A percentile compares a stretch with the other conserved stretches of the same genome.
Evolutionary conservation across 2,797 vertebrate species (phyloP).

Genomic region (Peromyscus aztecus): DNA sequence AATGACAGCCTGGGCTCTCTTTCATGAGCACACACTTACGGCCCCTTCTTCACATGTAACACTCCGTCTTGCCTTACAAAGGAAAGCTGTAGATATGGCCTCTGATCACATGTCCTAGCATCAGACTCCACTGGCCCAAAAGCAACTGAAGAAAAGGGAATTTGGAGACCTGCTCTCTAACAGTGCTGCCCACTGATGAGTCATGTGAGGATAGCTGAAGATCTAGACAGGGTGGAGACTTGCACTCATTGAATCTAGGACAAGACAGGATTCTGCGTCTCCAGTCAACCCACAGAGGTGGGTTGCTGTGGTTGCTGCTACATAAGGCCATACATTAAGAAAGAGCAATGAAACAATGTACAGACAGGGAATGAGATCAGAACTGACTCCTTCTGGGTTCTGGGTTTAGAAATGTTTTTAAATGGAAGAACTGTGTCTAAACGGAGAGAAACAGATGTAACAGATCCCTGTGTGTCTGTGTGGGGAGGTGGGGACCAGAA

Average conservation of each 20-base stretch:
- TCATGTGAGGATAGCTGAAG: background rate
- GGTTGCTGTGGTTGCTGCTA: background rate
- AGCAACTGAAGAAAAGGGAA: constrained; percentile 38
- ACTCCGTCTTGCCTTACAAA: background rate
- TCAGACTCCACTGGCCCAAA: constrained; percentile 18
- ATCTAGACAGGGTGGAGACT: background rate
- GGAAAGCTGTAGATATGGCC: background rate
- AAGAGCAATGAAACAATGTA: background rate
- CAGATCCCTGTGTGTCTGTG: background rate
- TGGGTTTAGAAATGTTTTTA: background rate
- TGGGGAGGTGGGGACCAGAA: background rate
- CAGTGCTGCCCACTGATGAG: background rate
- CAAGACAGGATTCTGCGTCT: background rate
- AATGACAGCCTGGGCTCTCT: background rate
- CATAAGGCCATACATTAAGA: background rate
- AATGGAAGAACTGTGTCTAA: background rate
- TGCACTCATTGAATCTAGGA: background rate
- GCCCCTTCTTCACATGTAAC: background rate
- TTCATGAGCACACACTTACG: background rate
- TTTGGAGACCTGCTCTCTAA: background rate
- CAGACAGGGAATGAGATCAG: background rate
- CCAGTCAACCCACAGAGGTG: background rate
- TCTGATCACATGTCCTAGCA: background rate
- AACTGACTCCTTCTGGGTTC: background rate
- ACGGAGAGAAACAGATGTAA: background rate